Percentiles rank a stretch among this genome's conserved stretches.
These are phyloP conservation scores for Poeciliopsis retropinna DNA, from an alignment of 2,113 vertebrate genomes.

Conservation along the genomic window DNA sequence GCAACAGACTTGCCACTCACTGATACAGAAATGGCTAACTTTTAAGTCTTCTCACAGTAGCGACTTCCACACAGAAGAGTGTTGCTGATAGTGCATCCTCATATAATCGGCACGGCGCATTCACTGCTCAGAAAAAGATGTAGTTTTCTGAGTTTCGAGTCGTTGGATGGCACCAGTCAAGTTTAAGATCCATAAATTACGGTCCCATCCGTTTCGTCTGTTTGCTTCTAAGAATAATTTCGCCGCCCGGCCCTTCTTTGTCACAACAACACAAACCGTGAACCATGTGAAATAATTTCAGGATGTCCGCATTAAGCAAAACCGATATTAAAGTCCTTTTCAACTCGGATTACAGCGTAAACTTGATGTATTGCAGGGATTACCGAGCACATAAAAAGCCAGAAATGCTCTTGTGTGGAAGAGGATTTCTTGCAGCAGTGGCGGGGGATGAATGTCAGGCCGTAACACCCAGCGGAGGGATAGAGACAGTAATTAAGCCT, in stretches of 20 bases:
- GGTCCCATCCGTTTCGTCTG: neutral
- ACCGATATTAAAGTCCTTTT: constrained; percentile 18
- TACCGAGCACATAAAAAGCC: constrained; percentile 36
- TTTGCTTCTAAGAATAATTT: neutral
- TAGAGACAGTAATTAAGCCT: constrained; percentile 69
- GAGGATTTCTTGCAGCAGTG: constrained; percentile 52
- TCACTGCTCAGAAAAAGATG: neutral
- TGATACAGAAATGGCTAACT: neutral
- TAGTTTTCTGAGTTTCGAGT: neutral
- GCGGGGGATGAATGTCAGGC: constrained; percentile 63
- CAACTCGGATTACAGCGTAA: constrained; percentile 35
- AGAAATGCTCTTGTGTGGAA: constrained; percentile 23
- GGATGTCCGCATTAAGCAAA: constrained; percentile 2
- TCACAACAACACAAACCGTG: neutral
- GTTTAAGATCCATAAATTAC: neutral
- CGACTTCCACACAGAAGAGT: neutral
- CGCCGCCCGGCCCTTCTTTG: neutral
- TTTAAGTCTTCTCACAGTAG: neutral
- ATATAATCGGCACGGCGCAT: neutral
- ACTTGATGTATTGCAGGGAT: constrained; percentile 44
- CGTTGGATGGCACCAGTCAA: neutral
- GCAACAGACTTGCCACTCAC: too few species aligned
- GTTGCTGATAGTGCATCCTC: neutral
- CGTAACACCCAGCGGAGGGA: constrained; percentile 46
- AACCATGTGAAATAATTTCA: constrained; percentile 6